Base-by-base conservation (phyloP, 2,113 vertebrate species). In the Sylvia atricapilla region DNA sequence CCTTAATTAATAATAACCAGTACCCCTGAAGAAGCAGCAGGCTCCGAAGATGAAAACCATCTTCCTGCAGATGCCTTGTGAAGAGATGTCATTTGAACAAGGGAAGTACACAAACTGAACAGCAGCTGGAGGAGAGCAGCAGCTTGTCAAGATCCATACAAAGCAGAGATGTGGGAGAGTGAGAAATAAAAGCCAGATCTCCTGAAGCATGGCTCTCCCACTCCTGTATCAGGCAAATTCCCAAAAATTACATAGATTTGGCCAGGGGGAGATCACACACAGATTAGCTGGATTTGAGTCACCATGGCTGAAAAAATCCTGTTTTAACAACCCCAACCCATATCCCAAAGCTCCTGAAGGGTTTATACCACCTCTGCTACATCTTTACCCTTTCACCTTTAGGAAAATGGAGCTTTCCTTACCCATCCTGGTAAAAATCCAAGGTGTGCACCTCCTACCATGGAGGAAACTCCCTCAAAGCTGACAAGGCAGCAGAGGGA, bases 1-100 rank as follows among this genome's bases (percentile, higher is more conserved):
- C 68, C 95, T 96, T 95, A 89, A 96, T 97, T 96, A 96, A 89
- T 81, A 94, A 91, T 94, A 90, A 89, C 20, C 76, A 67, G 66
- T 20, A 62, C 18, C 43, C 80, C 79, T 31, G 55, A 94, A 90
- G 92, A 86, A 95, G 79, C 87, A 96, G 94, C 94, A 83, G 93
- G 89, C 82, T 91, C 43, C 0, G 0, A 41, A 95, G 92, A 95
- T 94, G 85, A 95, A 95, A 96, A 77, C 68, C 76, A 66, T 53
- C 52, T 47, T 88, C 64, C 88, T 70, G 75, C 85, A 86, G 84
- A 77, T 35, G 90, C 79, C 79, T 90, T 9, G 47, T 18, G 86
- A 94, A 53, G 95, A 68, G 93, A 87, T 85, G 90, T 80, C 90
- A 93, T 53, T 63, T 58, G 70, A 94, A 79, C 82, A 73, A 44